These are phyloP conservation scores for Leptogaster cylindrica DNA, from an alignment of 2,888 invertebrate genomes.

Conservation along the genomic window DNA sequence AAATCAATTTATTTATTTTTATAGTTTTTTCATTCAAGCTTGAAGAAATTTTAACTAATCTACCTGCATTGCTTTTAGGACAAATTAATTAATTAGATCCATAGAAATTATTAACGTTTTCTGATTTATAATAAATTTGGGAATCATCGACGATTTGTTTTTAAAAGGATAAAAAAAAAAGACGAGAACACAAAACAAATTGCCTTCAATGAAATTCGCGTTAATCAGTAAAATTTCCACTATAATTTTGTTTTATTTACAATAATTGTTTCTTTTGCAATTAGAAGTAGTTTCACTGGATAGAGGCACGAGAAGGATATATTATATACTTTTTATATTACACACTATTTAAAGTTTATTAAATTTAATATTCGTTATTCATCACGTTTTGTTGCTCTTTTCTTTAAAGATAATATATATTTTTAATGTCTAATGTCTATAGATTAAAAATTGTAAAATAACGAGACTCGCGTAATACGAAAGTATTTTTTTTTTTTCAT, in stretches of 20 bases:
- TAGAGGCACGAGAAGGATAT: slow-evolving; percentile 27
- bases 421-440: neutral
- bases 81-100: no score
- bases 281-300: slow-evolving; percentile 19
- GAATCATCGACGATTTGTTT: no score
- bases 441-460: slow-evolving; percentile 6
- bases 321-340: neutral
- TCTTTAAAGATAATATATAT: slow-evolving; percentile 3
- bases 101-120: no score
- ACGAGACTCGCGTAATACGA: neutral
- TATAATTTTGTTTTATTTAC: neutral
- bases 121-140: no score
- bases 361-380: neutral
- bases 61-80: no score
- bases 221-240: neutral
- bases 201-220: neutral
- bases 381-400: slow-evolving; percentile 9
- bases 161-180: no score
- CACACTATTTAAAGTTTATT: slow-evolving; percentile 2
- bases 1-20: no score
- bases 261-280: neutral
- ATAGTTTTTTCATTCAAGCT: no score
- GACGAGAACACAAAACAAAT: neutral
- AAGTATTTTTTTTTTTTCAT: neutral
- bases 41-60: no score